Base-by-base conservation (phyloP, 2,113 vertebrate genomes). In the Colaptes auratus region DNA sequence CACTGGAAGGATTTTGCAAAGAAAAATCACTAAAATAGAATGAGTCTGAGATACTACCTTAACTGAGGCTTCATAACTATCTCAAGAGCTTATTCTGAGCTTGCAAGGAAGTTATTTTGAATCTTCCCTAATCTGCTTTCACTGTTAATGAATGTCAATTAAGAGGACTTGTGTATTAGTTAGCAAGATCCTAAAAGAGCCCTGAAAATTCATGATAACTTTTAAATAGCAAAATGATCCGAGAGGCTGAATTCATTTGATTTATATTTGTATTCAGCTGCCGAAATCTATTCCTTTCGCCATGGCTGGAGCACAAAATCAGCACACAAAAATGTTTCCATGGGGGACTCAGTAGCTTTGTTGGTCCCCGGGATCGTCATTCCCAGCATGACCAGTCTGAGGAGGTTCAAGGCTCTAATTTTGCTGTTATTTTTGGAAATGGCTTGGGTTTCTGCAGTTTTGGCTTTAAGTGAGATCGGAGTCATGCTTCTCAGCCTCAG, bases 371-470 rank as follows among this genome's bases (percentile, higher is more conserved):
- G 70, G 77, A 94, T 95, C 95, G 95, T 96, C 96, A 60, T 92
- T 96, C 93, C 82, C 97, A 97, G 97, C 96, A 90, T 94, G 96
- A 96, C 86, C 88, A 95, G 92, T 67, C 77, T 90, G 93, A 97
- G 74, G 95, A 97, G 93, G 95, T 96, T 97, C 96, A 96, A 96
- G 95, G 91, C 87, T 96, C 89, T 96, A 77, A 96, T 96, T 93
- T 94, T 94, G 85, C 84, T 98, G 97, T 98, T 98, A 97, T 98
- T 98, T 97, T 98, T 98, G 98, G 98, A 98, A 97, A 97, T 96
- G 92, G 61, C 83, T 90, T 95, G 82, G 36, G 87, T 98, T 98
- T 98, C 96, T 97, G 96, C 85, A 98, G 96, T 92, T 97, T 97
- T 98, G 98, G 97, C 97, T 97, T 96, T 94, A 95, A 95, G 70